A percentile compares a stretch with the other conserved stretches of the same genome.
Conservation (phyloP, 2,888 invertebrate species). For the Pachliopta kotzebuea region DNA sequence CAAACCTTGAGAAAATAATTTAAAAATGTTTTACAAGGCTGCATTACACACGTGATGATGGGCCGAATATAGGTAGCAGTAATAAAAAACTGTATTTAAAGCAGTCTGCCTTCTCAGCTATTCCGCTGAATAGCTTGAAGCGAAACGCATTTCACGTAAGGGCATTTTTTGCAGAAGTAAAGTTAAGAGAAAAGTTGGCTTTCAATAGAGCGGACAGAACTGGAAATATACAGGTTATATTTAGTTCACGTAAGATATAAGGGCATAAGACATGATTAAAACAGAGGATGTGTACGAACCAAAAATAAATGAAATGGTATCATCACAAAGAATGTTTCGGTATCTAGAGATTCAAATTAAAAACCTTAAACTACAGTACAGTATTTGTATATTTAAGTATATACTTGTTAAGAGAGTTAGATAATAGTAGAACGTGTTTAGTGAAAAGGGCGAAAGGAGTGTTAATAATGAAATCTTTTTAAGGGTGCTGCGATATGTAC, state of each 20-base stretch:
- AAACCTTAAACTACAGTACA: no score
- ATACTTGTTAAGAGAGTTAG: no score
- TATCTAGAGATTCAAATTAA: no score
- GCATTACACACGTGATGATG: background rate
- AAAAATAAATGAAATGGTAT: no score
- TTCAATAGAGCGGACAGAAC: background rate
- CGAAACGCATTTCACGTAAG: slow-evolving; percentile 13
- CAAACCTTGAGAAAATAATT: background rate
- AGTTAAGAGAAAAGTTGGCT: slow-evolving; percentile 15
- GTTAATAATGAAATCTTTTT: no score
- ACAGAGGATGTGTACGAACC: no score
- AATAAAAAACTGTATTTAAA: slow-evolving; percentile 8
- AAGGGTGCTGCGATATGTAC: no score
- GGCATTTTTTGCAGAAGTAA: slow-evolving; percentile 10
- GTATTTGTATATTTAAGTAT: no score
- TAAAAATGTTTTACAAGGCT: background rate
- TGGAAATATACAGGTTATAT: background rate
- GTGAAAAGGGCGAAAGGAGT: no score
- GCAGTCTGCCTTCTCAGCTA: slow-evolving; percentile 8
- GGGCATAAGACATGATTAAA: background rate
- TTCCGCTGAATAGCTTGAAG: slow-evolving; percentile 12
- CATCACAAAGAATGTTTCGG: no score
- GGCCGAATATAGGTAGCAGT: slow-evolving; percentile 1
- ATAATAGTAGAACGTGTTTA: no score
- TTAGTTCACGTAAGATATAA: background rate